Evolutionary conservation across 37 sponge, comb jelly and placozoan genomes (phyloP), one percentile per base, ranked within the genome.

Genomic region (Aplysina aerophoba): DNA sequence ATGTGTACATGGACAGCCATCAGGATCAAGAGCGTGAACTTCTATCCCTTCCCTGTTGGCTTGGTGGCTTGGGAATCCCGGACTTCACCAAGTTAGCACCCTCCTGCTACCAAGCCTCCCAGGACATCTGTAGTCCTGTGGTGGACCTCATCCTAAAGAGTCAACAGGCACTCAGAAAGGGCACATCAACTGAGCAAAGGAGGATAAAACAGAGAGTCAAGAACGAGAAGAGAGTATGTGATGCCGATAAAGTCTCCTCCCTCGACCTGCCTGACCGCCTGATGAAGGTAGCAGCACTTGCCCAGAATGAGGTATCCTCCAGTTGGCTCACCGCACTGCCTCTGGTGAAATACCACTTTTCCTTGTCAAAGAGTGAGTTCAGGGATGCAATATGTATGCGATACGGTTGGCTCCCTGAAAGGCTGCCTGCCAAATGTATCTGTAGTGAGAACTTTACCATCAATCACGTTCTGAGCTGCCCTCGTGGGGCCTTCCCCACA

Each of bases 371-470:
- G n/a, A n/a, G n/a, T n/a, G n/a, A n/a, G n/a, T n/a, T n/a, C n/a
- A n/a, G n/a, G n/a, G n/a, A n/a, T n/a, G n/a, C n/a, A n/a, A n/a
- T n/a, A n/a, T n/a, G n/a, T n/a, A n/a, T n/a, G n/a, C 11, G 64
- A 58, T 19, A 58, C 19, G 74, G 74, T 37, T 73, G 74, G 74
- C 39, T 73, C 31, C 74, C 74, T 34, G 74, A 73, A 22, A 73
- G 74, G 30, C 8, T 73, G 74, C 74, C 40, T 40, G 31, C 74
- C 11, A 73, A 34, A 73, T 73, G 74, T 73, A 19, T 73, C 40
- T 73, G 41, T 19, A 73, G 39, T 73, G 41, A 73, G 37, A 73
- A 8, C 30, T 73, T 73, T 30, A 73, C 74, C 22, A 31, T 73
- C 40, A 40, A 73, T 19, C 74, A 73, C 37, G 74, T 40, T 34